Conservation (phyloP, 2,113 vertebrate species). For the Lipotes vexillifer region DNA sequence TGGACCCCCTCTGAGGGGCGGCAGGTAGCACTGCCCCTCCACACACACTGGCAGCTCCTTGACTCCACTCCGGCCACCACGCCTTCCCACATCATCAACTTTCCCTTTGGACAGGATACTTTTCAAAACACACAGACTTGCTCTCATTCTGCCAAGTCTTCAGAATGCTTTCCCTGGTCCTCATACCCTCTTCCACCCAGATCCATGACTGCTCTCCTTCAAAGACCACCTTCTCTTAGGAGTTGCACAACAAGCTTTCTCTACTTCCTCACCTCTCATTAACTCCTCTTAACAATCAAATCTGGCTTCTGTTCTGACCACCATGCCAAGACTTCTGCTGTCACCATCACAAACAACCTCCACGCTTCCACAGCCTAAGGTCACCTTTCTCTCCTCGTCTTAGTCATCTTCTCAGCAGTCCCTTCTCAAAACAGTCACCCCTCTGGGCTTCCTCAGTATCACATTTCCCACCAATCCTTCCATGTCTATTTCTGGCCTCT, state of each 20-base stretch:
- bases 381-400: not conserved
- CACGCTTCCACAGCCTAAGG: not conserved
- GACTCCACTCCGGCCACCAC: accelerated
- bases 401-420: not conserved
- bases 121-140: not conserved
- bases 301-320: not conserved
- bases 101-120: not conserved
- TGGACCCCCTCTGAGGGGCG: not conserved
- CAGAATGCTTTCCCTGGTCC: not conserved
- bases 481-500: not conserved
- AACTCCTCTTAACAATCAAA: not conserved
- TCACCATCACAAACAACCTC: not conserved
- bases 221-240: not conserved
- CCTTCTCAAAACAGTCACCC: not conserved
- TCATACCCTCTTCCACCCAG: not conserved
- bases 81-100: not conserved
- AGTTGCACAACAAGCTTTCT: too few species aligned
- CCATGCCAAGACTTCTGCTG: not conserved
- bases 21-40: accelerated
- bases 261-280: not conserved
- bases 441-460: not conserved
- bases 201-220: not conserved
- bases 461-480: not conserved
- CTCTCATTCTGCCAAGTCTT: not conserved
- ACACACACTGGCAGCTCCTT: not conserved